Evolutionary conservation across 2,797 vertebrate genomes (phyloP).

Genomic region (Kryptolebias ocellatus): DNA sequence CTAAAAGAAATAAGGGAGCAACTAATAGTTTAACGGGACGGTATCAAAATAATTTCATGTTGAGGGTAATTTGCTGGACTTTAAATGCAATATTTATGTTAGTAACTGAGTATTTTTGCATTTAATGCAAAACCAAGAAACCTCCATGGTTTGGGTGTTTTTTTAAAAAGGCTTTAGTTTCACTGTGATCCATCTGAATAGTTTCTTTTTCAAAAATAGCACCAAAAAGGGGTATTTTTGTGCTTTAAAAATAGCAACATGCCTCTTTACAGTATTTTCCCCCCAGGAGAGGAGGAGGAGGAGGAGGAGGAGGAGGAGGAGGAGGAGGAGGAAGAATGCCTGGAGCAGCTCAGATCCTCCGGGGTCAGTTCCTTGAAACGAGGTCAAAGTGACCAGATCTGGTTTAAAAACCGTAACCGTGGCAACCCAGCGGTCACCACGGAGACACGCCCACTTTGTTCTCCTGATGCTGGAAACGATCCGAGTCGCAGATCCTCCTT

Average conservation of each 20-base stretch:
- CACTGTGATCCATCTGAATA: neutral
- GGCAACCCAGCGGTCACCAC: conserved; percentile 6
- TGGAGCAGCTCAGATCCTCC: conserved; percentile 30
- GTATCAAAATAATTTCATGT: no score
- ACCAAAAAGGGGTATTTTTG: neutral
- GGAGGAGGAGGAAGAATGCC: conserved; percentile 2
- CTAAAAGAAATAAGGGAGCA: no score
- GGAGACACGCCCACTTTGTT: neutral
- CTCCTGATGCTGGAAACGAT: no score
- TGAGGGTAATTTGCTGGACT: no score
- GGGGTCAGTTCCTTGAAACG: conserved; percentile 24
- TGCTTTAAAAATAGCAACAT: neutral
- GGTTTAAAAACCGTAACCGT: conserved; percentile 21
- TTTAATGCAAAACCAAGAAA: no score
- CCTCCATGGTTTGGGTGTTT: no score
- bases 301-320: conserved; percentile 1
- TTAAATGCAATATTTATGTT: no score
- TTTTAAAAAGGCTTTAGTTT: no score
- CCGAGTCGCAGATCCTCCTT: no score
- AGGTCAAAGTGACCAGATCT: conserved; percentile 43
- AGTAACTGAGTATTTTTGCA: no score
- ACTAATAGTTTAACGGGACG: no score
- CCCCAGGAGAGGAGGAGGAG: conserved; percentile 4
- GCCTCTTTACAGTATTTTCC: neutral
- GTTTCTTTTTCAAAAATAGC: no score